Evolutionary conservation across 2,888 invertebrate genomes (phyloP), one percentile per base, ranked within the genome.

Genomic region (Dynastes grantii): DNA sequence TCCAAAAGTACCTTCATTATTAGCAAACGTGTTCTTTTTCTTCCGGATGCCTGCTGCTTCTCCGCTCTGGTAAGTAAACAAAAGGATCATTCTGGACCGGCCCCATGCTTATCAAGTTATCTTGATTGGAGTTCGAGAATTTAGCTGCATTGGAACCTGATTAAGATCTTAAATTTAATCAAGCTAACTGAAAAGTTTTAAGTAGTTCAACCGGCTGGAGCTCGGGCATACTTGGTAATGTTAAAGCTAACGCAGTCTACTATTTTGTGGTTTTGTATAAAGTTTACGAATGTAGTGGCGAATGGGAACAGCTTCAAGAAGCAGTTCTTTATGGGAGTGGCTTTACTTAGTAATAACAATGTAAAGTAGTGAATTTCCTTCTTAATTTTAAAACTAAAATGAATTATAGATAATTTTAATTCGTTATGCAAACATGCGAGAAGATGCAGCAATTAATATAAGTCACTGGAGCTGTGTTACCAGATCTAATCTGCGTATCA

Each of bases 121-220:
- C 68, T 53, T 29, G 68, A 68, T 68, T 68, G 29, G 51, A 68
- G 51, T 27, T n/a, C 1, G 9, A 11, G 32, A 67, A 73, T 73
- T 45, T 53, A 22, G 40, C 40, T 61, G 53, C 22, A 61, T 61
- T 61, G 58, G 51, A 68, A 68, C 27, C 40, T 68, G 68, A 68
- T 68, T 68, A 68, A 68, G 68, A 51, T 68, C 68, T 51, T 22
- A 51, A 51, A 68, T 29, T 68, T 68, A 68, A 68, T 68, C 68
- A 68, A 51, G 68, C 27, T 51, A 51, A 68, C 32, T 68, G 51
- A 51, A 68, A 68, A 68, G 51, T 68, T 68, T 51, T 51, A 68
- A 68, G 68, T 29, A 68, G 49, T 68, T 68, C 13, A 8, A 11
- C 13, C 51, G 49, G 51, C 29, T 45, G 8, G 65, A 32, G 16